Conservation (phyloP, 2,888 invertebrate species). For the Boloria selene region DNA sequence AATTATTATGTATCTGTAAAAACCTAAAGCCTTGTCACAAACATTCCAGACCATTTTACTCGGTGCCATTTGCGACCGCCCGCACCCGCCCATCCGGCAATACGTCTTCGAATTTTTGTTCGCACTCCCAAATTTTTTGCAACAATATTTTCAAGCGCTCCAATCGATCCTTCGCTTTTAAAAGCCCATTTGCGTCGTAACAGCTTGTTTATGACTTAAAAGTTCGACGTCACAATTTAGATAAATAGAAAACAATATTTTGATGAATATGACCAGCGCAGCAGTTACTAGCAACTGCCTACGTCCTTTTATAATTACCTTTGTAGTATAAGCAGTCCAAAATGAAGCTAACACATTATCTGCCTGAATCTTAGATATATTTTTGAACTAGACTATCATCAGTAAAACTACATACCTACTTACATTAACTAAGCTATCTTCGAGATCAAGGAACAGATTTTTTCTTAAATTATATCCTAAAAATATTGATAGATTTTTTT, state of each 20-base stretch:
- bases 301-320: no score
- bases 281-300: background rate
- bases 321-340: no score
- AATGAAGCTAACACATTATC: no score
- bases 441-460: no score
- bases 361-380: no score
- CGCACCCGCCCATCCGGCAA: slow-evolving; percentile 44
- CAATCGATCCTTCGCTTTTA: slow-evolving; percentile 54
- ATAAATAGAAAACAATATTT: slow-evolving; percentile 33
- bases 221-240: slow-evolving; percentile 40
- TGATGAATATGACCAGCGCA: background rate
- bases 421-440: no score
- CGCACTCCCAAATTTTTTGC: slow-evolving; percentile 44
- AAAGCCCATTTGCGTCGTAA: slow-evolving; percentile 59
- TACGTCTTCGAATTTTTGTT: slow-evolving; percentile 48
- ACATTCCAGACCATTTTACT: slow-evolving; percentile 40
- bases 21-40: slow-evolving; percentile 31
- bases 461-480: no score
- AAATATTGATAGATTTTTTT: no score
- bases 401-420: no score
- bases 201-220: slow-evolving; percentile 57
- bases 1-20: background rate
- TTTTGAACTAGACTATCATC: no score
- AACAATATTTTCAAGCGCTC: slow-evolving; percentile 51
- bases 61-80: slow-evolving; percentile 45